Evolutionary conservation across 2,113 vertebrate species (phyloP).

Genomic region (Brachyhypopomus occidentalis): DNA sequence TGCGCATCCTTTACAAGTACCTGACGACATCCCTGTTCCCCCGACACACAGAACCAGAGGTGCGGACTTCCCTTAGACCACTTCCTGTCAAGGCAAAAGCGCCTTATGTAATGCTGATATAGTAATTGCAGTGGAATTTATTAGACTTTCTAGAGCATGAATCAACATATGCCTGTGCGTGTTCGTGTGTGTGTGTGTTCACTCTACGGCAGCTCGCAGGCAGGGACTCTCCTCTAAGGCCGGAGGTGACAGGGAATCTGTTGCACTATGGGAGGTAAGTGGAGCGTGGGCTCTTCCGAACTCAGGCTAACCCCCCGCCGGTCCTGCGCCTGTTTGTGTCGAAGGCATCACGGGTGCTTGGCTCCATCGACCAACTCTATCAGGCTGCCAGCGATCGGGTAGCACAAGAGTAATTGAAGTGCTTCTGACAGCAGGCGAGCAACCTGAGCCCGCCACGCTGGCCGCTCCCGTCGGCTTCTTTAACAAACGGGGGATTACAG

Average conservation of each 20-base stretch:
- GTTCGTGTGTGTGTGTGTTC: slow-evolving; percentile 21
- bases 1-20: slow-evolving; percentile 97
- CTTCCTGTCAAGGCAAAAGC: neutral
- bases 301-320: neutral
- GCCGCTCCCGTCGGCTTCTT: neutral
- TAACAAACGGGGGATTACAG: slow-evolving; percentile 5
- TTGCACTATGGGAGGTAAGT: slow-evolving; percentile 95
- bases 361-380: neutral
- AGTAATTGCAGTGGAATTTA: too few species aligned
- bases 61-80: slow-evolving; percentile 55
- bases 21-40: slow-evolving; percentile 96
- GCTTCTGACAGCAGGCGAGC: slow-evolving; percentile 15
- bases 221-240: slow-evolving; percentile 91
- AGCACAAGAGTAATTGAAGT: slow-evolving; percentile 40
- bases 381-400: slow-evolving; percentile 31
- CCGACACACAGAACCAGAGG: slow-evolving; percentile 94
- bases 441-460: slow-evolving; percentile 15
- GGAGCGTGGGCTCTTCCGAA: slow-evolving; percentile 8
- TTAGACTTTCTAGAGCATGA: neutral
- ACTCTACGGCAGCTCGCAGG: slow-evolving; percentile 81
- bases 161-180: neutral
- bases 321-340: neutral
- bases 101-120: too few species aligned
- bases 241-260: slow-evolving; percentile 93
- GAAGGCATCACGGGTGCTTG: neutral